phyloP scores from a whole-genome alignment of 2,888 invertebrate genomes.

The Pardosa pseudoannulata region DNA sequence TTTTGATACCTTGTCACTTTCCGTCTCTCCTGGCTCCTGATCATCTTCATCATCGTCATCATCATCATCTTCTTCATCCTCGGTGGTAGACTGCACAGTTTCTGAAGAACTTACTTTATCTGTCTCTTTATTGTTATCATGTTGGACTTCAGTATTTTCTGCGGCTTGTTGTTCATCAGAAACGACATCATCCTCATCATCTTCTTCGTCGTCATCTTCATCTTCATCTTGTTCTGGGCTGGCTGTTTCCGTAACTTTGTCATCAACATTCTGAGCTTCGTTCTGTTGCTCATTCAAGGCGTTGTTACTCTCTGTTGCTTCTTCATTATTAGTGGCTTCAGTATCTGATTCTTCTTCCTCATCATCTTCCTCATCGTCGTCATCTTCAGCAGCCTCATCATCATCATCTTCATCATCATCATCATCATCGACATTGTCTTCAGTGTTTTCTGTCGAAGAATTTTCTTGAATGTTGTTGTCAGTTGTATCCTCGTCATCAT shows the following conservation, averaged over 20 bases:
- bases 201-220: slow-evolving; percentile 1
- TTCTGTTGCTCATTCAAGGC: background rate
- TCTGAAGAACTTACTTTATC: no score
- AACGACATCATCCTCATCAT: slow-evolving; percentile 1
- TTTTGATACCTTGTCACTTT: slow-evolving; percentile 42
- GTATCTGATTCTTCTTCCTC: slow-evolving; percentile 15
- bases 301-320: slow-evolving; percentile 71
- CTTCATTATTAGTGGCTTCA: slow-evolving; percentile 60
- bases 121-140: background rate
- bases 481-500: slow-evolving; percentile 22
- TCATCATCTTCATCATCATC: slow-evolving; percentile 39
- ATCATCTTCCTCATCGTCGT: background rate
- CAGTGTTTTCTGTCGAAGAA: slow-evolving; percentile 23
- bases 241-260: slow-evolving; percentile 18
- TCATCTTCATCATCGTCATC: slow-evolving; percentile 41
- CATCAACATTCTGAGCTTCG: background rate
- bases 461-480: slow-evolving; percentile 38
- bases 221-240: background rate
- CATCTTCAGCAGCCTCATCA: background rate
- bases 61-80: slow-evolving; percentile 39
- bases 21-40: slow-evolving; percentile 24
- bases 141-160: no score
- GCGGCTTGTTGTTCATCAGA: slow-evolving; percentile 77
- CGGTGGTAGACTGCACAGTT: no score
- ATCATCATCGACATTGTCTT: slow-evolving; percentile 21